Conservation (phyloP, 2,888 invertebrate species). For the Microctonus hyperodae region DNA sequence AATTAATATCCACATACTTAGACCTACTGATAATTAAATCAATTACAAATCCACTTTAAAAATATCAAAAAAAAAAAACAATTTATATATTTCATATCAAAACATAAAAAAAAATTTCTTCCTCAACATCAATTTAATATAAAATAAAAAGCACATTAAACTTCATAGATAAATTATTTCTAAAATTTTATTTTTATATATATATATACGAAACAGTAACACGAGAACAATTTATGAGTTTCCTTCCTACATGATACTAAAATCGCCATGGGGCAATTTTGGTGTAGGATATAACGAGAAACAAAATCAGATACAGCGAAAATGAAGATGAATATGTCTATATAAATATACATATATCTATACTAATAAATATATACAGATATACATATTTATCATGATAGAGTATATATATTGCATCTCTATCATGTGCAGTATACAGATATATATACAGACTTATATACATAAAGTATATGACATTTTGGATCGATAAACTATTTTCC, state of each 20-base stretch:
- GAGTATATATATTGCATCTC: background rate
- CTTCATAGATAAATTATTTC: too few relatives aligned
- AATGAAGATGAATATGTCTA: background rate
- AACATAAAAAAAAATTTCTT: too few relatives aligned
- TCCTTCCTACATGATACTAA: constrained; percentile 27
- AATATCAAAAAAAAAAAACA: too few relatives aligned
- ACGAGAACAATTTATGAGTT: constrained; percentile 30
- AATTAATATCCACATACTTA: too few relatives aligned
- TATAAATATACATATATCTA: background rate
- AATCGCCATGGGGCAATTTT: constrained; percentile 17
- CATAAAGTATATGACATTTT: background rate
- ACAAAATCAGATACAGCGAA: constrained; percentile 1
- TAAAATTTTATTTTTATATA: background rate
- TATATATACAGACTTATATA: background rate
- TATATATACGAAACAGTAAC: background rate
- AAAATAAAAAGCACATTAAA: too few relatives aligned
- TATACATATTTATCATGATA: too few relatives aligned
- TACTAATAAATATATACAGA: background rate
- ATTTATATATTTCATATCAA: too few relatives aligned
- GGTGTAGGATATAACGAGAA: background rate
- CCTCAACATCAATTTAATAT: too few relatives aligned
- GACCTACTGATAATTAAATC: too few relatives aligned
- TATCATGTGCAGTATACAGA: background rate
- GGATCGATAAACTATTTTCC: constrained; percentile 50
- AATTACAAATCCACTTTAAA: too few relatives aligned